phyloP scores from a whole-genome alignment of 2,113 vertebrate genomes.

The Tenrec ecaudatus region DNA sequence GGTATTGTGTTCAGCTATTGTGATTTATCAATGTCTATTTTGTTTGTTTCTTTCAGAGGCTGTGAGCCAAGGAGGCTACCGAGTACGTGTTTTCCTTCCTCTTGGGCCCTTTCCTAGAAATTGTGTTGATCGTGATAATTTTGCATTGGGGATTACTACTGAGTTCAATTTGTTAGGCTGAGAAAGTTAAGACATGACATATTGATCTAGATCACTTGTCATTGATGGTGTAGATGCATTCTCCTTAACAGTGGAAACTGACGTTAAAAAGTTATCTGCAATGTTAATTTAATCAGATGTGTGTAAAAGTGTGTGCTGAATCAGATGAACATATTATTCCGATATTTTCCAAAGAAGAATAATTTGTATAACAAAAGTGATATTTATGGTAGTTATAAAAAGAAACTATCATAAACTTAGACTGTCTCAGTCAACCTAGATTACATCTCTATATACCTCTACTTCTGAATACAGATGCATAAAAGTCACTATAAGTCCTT shows the following conservation, averaged over 20 bases:
- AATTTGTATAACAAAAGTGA: slow-evolving; percentile 2
- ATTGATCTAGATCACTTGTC: neutral
- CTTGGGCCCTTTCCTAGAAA: neutral
- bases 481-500: neutral
- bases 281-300: neutral
- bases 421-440: neutral
- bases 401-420: neutral
- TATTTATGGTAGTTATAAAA: neutral
- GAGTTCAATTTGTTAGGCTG: neutral
- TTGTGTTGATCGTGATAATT: neutral
- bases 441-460: neutral
- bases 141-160: neutral
- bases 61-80: slow-evolving; percentile 55
- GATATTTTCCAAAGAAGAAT: slow-evolving; percentile 14
- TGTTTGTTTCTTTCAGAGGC: slow-evolving; percentile 58
- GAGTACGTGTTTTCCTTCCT: neutral
- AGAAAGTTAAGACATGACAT: neutral
- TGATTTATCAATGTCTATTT: neutral
- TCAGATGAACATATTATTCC: neutral
- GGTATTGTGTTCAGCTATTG: neutral
- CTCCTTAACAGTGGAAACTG: neutral
- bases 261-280: neutral
- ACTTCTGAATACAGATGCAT: neutral
- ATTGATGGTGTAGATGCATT: neutral
- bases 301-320: neutral